Conservation (phyloP, 1,140 invertebrate genomes). For the Trachymyrmex septentrionalis region DNA sequence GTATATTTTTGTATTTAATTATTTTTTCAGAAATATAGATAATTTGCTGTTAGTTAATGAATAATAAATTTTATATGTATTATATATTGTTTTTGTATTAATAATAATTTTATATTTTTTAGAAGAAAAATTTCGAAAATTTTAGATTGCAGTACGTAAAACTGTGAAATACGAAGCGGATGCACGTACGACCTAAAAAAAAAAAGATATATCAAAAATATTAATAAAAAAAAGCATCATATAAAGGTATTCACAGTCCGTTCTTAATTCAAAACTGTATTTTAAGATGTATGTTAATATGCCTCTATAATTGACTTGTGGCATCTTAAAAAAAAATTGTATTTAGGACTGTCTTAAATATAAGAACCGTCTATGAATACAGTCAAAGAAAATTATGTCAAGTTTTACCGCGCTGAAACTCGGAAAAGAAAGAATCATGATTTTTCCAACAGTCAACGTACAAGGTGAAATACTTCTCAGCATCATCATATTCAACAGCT, state of each 20-base stretch:
- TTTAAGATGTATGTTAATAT: no score
- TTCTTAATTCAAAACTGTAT: no score
- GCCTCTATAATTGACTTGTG: no score
- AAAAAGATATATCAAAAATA: neutral
- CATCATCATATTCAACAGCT: constrained; percentile 71
- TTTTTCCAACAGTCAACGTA: constrained; percentile 72
- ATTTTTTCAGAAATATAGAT: neutral
- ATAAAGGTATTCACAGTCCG: no score
- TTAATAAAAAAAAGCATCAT: neutral
- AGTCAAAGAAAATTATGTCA: neutral
- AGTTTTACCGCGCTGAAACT: constrained; percentile 76
- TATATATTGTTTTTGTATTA: neutral
- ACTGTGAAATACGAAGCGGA: constrained; percentile 45
- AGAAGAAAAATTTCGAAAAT: neutral
- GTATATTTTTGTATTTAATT: neutral
- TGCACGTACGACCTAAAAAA: constrained; percentile 26
- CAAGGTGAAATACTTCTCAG: constrained; percentile 67
- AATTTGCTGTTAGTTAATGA: neutral
- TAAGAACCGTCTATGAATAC: no score
- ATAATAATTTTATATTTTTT: neutral
- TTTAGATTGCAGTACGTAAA: constrained; percentile 8
- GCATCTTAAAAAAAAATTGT: no score
- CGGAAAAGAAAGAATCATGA: constrained; percentile 74
- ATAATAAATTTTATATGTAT: neutral
- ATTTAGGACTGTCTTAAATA: no score